These are phyloP conservation scores for Cheirogaleus major DNA, from an alignment of 2,797 vertebrate genomes.

Conservation along the genomic window DNA sequence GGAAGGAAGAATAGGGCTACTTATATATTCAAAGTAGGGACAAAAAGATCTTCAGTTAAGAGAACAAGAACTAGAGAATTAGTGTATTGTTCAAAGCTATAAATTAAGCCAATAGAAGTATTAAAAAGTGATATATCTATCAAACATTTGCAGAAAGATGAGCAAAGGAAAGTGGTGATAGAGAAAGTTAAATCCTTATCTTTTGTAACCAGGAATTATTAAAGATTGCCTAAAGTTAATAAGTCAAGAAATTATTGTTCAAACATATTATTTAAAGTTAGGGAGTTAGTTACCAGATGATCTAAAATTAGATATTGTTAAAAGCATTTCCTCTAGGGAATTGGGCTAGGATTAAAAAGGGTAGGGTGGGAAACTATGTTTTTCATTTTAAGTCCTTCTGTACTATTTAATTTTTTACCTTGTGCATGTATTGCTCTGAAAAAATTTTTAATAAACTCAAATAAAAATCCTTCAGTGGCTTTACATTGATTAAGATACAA, in stretches of 20 bases:
- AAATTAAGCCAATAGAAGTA: slow-evolving; percentile 16
- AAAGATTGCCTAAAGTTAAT: slow-evolving; percentile 62
- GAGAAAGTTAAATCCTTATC: slow-evolving; percentile 67
- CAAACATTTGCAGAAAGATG: background rate
- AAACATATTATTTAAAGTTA: slow-evolving; percentile 72
- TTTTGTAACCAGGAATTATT: slow-evolving; percentile 72
- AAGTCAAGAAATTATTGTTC: slow-evolving; percentile 61
- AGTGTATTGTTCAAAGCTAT: background rate
- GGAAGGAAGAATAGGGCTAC: background rate
- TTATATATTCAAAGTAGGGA: background rate
- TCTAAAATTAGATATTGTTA: slow-evolving; percentile 59
- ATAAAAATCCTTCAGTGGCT: slow-evolving; percentile 59
- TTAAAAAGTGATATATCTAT: background rate
- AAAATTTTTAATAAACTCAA: slow-evolving; percentile 76
- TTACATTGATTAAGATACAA: background rate
- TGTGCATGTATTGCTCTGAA: slow-evolving; percentile 75
- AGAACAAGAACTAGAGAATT: background rate
- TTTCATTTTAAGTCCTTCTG: slow-evolving; percentile 71
- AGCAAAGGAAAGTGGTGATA: background rate
- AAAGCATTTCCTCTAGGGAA: slow-evolving; percentile 36
- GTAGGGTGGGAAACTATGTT: slow-evolving; percentile 9
- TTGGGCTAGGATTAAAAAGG: slow-evolving; percentile 11
- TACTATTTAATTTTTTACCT: slow-evolving; percentile 80
- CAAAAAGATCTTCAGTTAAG: background rate
- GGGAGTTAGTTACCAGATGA: slow-evolving; percentile 55